These are phyloP conservation scores for Spodoptera litura DNA, from an alignment of 1,140 invertebrate species.

Conservation along the genomic window DNA sequence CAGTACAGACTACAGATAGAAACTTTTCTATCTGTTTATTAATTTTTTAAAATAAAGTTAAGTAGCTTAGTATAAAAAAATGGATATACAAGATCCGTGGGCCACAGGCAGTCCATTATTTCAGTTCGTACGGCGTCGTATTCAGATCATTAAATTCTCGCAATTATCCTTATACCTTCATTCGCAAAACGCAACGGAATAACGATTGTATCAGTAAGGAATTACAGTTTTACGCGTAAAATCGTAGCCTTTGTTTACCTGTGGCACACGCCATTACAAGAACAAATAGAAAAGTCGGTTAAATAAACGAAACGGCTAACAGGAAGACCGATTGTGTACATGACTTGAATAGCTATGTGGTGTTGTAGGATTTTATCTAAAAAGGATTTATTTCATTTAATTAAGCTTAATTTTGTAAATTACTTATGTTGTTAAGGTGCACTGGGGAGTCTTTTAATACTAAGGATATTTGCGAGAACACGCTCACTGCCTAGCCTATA, in stretches of 20 bases:
- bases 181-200: slow-evolving; percentile 2
- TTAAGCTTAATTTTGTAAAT: slow-evolving; percentile 13
- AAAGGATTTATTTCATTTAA: slow-evolving; percentile 41
- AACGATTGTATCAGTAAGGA: slow-evolving; percentile 21
- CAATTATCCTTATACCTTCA: slow-evolving; percentile 26
- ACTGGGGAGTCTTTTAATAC: neutral
- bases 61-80: neutral
- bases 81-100: neutral
- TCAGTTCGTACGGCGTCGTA: neutral
- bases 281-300: slow-evolving; percentile 30
- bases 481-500: no score
- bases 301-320: slow-evolving; percentile 44
- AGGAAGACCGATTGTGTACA: slow-evolving; percentile 47
- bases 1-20: neutral
- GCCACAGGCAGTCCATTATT: slow-evolving; percentile 9
- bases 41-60: no score
- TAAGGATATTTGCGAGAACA: no score
- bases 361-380: neutral
- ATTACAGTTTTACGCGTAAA: slow-evolving; percentile 10
- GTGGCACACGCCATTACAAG: slow-evolving; percentile 21
- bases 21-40: no score
- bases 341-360: slow-evolving; percentile 33
- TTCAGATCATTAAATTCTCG: slow-evolving; percentile 28
- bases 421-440: slow-evolving; percentile 22
- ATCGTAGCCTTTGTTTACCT: slow-evolving; percentile 22